Evolutionary conservation across 2,797 vertebrate species (phyloP).

Genomic region (Salarias fasciatus): DNA sequence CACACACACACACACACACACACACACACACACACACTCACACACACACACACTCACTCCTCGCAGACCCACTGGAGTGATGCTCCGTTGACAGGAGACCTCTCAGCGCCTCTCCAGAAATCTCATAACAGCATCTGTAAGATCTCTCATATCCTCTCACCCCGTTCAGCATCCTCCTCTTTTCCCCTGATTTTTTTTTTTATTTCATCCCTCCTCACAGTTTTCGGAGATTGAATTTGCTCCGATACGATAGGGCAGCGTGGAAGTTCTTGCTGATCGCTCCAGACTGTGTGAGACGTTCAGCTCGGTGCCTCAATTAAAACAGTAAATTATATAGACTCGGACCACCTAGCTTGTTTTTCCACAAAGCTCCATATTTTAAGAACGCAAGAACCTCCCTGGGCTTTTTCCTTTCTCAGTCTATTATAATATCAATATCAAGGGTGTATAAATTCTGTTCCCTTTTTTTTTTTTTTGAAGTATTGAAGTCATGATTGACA

Average conservation of each 20-base stretch:
- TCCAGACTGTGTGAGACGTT: slow-evolving; percentile 18
- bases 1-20: slow-evolving; percentile 41
- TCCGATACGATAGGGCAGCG: slow-evolving; percentile 44
- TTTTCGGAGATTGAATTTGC: slow-evolving; percentile 59
- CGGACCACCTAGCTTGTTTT: slow-evolving; percentile 17
- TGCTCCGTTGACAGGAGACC: slow-evolving; percentile 60
- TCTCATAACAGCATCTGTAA: slow-evolving; percentile 67
- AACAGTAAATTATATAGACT: slow-evolving; percentile 9
- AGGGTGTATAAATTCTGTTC: no score
- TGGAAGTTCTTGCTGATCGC: slow-evolving; percentile 50
- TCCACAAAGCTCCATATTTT: no score
- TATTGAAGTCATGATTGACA: no score
- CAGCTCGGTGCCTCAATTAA: slow-evolving; percentile 16
- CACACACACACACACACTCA: slow-evolving; percentile 46
- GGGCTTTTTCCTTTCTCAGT: no score
- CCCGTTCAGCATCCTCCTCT: background rate
- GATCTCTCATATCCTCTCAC: slow-evolving; percentile 59
- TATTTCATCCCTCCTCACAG: slow-evolving; percentile 42
- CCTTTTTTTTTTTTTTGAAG: no score
- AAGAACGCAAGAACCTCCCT: no score
- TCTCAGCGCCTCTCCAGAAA: slow-evolving; percentile 52
- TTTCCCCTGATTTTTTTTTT: background rate
- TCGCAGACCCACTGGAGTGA: no score
- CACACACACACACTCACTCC: slow-evolving; percentile 31
- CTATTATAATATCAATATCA: no score